Evolutionary conservation across 2,797 vertebrate species (phyloP).

Genomic region (Enteromius fasciolatus): DNA sequence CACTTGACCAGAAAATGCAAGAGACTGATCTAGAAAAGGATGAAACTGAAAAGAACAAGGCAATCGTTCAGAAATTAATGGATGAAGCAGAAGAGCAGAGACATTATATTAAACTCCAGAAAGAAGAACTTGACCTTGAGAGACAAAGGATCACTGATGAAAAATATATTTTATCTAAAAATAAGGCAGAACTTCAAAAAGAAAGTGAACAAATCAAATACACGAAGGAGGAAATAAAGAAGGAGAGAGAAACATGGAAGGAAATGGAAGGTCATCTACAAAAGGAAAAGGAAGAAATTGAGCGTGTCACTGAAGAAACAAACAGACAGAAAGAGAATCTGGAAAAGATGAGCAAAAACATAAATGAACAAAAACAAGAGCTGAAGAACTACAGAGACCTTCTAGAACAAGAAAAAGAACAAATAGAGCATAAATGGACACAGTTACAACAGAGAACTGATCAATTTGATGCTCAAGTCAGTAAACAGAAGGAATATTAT

Average conservation of each 20-base stretch:
- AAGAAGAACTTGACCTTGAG: neutral
- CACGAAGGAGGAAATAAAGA: neutral
- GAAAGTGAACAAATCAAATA: neutral
- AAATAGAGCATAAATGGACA: neutral
- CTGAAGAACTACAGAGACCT: rapidly evolving
- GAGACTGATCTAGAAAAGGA: neutral
- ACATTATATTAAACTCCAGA: neutral
- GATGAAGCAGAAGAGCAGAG: neutral
- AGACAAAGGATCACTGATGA: constrained; percentile 9
- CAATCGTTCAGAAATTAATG: neutral
- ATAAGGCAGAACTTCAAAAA: neutral
- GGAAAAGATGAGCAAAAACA: neutral
- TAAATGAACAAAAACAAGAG: neutral
- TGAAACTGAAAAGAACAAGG: neutral
- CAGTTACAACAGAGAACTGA: neutral
- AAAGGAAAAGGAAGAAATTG: neutral
- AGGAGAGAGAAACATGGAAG: neutral
- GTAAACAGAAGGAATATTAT: neutral
- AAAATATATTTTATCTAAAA: neutral
- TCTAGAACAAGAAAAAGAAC: constrained; percentile 2
- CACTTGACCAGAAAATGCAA: neutral
- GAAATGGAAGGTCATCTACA: neutral
- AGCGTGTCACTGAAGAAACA: constrained; percentile 11
- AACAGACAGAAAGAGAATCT: neutral
- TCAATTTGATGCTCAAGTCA: neutral